A percentile compares a stretch with the other conserved stretches of the same genome.
These are phyloP conservation scores for Varanus salvator DNA, from an alignment of 2,113 vertebrate genomes.

Conservation along the genomic window DNA sequence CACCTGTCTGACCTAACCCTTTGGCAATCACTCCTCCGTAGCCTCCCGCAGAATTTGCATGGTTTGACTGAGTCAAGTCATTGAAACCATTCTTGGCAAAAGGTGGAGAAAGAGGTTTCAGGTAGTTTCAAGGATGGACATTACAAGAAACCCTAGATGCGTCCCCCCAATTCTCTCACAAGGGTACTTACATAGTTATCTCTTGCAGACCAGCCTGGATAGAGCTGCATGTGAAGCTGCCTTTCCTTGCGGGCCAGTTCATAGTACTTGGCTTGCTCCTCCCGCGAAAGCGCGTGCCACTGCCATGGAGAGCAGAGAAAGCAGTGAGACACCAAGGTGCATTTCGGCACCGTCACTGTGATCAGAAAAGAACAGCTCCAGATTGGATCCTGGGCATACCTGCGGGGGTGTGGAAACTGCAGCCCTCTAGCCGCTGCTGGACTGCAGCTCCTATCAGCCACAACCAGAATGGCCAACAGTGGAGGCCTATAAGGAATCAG, in stretches of 20 bases:
- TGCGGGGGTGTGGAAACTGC: background rate
- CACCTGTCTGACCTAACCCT: background rate
- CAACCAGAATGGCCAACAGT: background rate
- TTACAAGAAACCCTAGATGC: fast-evolving
- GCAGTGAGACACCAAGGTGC: background rate
- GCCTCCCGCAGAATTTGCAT: background rate
- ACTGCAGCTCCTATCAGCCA: background rate
- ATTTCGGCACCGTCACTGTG: background rate
- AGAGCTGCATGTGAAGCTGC: conserved; percentile 99
- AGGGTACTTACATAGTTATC: conserved; percentile 95
- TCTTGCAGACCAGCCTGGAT: conserved; percentile 97
- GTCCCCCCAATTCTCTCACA: fast-evolving
- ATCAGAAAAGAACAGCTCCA: background rate
- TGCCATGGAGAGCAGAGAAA: conserved; percentile 58
- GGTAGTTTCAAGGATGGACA: background rate
- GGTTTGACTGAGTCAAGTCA: background rate
- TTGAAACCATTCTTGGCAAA: background rate
- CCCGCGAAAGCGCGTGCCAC: conserved; percentile 97
- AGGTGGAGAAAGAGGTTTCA: fast-evolving
- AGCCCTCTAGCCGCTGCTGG: background rate
- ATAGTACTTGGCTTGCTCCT: conserved; percentile 99
- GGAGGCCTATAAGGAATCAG: background rate
- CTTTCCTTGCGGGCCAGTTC: conserved; percentile 97
- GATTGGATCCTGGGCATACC: too few species aligned
- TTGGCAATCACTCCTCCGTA: background rate